Evolutionary conservation across 2,888 invertebrate genomes (phyloP).

Genomic region (Eilema depressum): DNA sequence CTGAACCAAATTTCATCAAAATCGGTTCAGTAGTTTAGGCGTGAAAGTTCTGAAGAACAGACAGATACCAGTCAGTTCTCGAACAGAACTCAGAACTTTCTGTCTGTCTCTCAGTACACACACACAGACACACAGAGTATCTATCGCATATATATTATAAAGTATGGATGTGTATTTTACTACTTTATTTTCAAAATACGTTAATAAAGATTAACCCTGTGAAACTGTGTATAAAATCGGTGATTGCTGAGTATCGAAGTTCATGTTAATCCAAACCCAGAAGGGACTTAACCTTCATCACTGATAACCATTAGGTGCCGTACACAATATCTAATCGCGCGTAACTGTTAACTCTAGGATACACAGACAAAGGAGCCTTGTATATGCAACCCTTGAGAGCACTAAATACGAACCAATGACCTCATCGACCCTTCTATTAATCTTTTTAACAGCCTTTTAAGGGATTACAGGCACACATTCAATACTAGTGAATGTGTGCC

Average conservation of each 20-base stretch:
- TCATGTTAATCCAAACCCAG: constrained; percentile 25
- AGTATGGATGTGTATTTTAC: too few relatives aligned
- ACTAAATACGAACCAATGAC: constrained; percentile 75
- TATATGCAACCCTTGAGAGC: constrained; percentile 67
- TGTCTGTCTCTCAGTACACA: too few relatives aligned
- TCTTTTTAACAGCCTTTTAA: constrained; percentile 74
- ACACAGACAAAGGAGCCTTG: constrained; percentile 52
- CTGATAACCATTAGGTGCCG: constrained; percentile 35
- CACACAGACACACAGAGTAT: too few relatives aligned
- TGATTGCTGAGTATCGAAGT: constrained; percentile 17
- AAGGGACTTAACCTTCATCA: constrained; percentile 29
- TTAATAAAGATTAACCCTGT: not conserved
- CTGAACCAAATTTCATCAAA: too few relatives aligned
- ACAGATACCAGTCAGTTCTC: too few relatives aligned
- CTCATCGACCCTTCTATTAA: constrained; percentile 73
- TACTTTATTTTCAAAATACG: not conserved
- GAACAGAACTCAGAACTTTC: too few relatives aligned
- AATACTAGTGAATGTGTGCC: constrained; percentile 43
- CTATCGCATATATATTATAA: too few relatives aligned
- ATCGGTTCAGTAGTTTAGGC: too few relatives aligned
- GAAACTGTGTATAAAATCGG: constrained; percentile 12
- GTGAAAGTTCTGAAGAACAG: too few relatives aligned
- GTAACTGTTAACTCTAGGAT: constrained; percentile 45
- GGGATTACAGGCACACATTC: constrained; percentile 35
- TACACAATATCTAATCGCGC: constrained; percentile 50